These are phyloP conservation scores for Synanthedon formicaeformis DNA, from an alignment of 2,888 invertebrate genomes.

Conservation along the genomic window DNA sequence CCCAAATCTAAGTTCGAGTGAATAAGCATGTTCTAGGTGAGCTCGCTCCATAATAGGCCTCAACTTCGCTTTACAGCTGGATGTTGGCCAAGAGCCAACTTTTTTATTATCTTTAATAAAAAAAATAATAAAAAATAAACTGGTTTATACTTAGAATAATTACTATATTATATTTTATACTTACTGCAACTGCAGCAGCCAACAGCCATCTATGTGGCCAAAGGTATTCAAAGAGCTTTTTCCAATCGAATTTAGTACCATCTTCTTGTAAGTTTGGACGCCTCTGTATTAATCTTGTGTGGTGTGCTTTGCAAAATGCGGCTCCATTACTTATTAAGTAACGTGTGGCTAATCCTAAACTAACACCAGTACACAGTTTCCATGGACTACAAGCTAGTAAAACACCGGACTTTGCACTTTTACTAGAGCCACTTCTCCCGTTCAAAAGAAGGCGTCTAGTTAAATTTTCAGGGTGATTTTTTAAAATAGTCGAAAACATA, in stretches of 20 bases:
- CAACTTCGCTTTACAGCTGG: too few species aligned
- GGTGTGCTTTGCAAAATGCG: conserved; percentile 74
- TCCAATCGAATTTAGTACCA: conserved; percentile 81
- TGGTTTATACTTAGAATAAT: too few species aligned
- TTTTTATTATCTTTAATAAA: too few species aligned
- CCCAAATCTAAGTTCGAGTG: too few species aligned
- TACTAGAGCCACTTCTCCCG: conserved; percentile 29
- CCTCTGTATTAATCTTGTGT: conserved; percentile 70
- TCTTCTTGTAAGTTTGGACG: conserved; percentile 57
- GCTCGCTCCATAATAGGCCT: too few species aligned
- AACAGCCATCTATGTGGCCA: conserved; percentile 83
- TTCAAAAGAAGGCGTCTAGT: conserved; percentile 39
- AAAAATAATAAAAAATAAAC: too few species aligned
- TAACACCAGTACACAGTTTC: conserved; percentile 58
- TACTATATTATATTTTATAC: conserved; percentile 23
- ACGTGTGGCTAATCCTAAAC: conserved; percentile 47
- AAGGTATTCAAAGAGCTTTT: conserved; percentile 77
- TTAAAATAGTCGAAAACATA: conserved; percentile 34
- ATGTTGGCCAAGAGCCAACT: too few species aligned
- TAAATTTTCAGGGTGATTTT: conserved; percentile 36
- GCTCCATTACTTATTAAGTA: conserved; percentile 58
- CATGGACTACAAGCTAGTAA: conserved; percentile 47
- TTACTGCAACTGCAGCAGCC: conserved; percentile 82
- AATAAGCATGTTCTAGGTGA: too few species aligned
- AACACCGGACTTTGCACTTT: conserved; percentile 30